These are phyloP conservation scores for Plecotus auritus DNA, from an alignment of 2,113 vertebrate genomes.

Conservation along the genomic window DNA sequence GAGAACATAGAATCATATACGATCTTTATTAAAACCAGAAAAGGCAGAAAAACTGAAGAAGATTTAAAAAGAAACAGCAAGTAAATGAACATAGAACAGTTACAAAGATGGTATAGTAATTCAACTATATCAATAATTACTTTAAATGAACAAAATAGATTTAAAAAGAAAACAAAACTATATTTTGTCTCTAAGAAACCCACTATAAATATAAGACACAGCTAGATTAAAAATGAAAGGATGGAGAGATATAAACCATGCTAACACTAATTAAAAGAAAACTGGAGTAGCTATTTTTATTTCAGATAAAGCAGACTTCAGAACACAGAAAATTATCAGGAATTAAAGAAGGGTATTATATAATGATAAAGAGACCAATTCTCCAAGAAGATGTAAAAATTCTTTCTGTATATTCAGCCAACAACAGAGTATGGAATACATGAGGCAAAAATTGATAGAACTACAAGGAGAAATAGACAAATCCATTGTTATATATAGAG, in stretches of 20 bases:
- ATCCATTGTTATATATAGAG: not conserved
- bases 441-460: not conserved
- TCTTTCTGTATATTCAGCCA: not conserved
- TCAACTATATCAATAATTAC: no score
- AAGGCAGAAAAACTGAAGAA: not conserved
- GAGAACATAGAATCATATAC: not conserved
- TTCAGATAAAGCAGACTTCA: not conserved
- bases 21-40: not conserved
- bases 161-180: not conserved
- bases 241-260: no score
- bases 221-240: no score
- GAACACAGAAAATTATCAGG: not conserved
- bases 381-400: not conserved
- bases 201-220: no score
- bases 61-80: not conserved
- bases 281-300: not conserved
- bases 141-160: not conserved
- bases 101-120: not conserved
- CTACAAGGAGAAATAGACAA: not conserved
- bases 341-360: not conserved
- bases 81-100: not conserved
- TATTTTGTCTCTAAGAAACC: not conserved
- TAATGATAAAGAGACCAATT: no score
- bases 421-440: not conserved
- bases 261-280: no score